Percentiles rank a stretch among this genome's conserved stretches.
These are phyloP conservation scores for Ondatra zibethicus DNA, from an alignment of 2,113 vertebrate genomes.

Conservation along the genomic window DNA sequence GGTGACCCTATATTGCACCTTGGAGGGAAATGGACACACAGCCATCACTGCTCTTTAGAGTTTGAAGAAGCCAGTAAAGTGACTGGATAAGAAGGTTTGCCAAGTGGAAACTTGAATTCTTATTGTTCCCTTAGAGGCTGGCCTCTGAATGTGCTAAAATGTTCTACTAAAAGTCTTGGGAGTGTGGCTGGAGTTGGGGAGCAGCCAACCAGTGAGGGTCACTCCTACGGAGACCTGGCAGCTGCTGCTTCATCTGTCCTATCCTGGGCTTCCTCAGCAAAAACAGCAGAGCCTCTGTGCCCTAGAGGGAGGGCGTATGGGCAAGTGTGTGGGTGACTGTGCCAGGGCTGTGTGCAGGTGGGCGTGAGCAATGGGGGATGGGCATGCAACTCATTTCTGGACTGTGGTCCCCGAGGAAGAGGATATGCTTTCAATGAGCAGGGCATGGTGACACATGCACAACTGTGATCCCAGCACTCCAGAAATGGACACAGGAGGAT, in stretches of 20 bases:
- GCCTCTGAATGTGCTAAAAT: neutral
- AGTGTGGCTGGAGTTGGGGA: neutral
- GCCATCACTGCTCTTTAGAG: neutral
- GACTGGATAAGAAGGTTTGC: neutral
- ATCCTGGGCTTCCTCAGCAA: neutral
- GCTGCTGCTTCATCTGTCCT: slow-evolving; percentile 23
- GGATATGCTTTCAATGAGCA: neutral
- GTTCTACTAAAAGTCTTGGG: neutral
- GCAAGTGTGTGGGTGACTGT: no score
- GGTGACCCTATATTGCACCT: neutral
- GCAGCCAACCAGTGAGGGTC: neutral
- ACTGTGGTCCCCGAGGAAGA: neutral
- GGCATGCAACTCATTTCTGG: slow-evolving; percentile 3
- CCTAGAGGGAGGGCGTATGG: neutral
- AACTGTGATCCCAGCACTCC: neutral
- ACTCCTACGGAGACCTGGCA: neutral
- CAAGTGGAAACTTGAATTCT: neutral
- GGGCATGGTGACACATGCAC: neutral
- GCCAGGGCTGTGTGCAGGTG: neutral
- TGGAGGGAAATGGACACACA: neutral
- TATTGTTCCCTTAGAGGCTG: neutral
- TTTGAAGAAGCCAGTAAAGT: neutral
- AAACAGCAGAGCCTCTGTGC: neutral
- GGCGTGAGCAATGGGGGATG: neutral
- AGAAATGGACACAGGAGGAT: neutral